Evolutionary conservation across 1,140 invertebrate species (phyloP).

Genomic region (Papilio glaucus): DNA sequence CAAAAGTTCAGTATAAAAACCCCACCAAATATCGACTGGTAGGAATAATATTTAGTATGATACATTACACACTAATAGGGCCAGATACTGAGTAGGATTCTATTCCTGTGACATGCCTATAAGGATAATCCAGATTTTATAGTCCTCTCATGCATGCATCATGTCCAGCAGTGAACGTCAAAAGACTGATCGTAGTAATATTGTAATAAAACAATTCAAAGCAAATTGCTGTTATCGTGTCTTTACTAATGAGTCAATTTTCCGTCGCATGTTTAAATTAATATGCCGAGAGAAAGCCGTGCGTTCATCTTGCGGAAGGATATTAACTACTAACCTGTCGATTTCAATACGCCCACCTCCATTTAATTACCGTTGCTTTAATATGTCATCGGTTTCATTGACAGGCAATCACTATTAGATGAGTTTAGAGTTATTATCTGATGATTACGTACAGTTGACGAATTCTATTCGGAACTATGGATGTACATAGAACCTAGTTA

Average conservation of each 20-base stretch:
- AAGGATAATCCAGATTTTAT: too few species aligned
- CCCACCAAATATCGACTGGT: too few species aligned
- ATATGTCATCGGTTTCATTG: constrained; percentile 51
- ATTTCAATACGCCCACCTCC: constrained; percentile 38
- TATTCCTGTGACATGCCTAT: too few species aligned
- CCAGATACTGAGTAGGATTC: too few species aligned
- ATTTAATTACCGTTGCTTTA: constrained; percentile 45
- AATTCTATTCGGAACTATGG: neutral
- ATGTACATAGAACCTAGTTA: too few species aligned
- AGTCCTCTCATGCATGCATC: too few species aligned
- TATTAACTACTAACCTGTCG: constrained; percentile 40
- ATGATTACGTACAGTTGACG: neutral
- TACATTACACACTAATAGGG: too few species aligned
- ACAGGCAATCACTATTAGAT: constrained; percentile 56
- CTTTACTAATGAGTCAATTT: constrained; percentile 25
- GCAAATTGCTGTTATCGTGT: neutral
- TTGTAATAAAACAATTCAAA: neutral
- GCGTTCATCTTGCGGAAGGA: constrained; percentile 33
- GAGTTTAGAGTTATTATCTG: neutral
- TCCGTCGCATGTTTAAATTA: constrained; percentile 36
- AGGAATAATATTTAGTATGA: too few species aligned
- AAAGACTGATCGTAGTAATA: neutral
- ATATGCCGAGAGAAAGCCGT: constrained; percentile 36
- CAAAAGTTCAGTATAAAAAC: too few species aligned
- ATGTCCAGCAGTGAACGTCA: neutral